Base-by-base conservation (phyloP, 2,888 invertebrate genomes). In the Ormyrus pomaceus region DNA sequence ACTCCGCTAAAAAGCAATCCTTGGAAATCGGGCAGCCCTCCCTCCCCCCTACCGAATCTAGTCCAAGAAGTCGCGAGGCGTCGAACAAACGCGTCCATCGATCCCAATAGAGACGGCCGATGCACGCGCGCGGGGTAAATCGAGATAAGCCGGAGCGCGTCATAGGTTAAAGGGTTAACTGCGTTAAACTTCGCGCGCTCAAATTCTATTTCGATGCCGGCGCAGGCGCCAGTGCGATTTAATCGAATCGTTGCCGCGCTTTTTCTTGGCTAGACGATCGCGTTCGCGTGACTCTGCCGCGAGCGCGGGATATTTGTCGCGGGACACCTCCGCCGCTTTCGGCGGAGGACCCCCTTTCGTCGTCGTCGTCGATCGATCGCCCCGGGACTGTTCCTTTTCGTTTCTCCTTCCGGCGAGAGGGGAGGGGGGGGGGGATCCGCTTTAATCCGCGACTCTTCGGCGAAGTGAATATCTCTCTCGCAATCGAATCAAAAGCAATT, bases 141-240 rank as follows among this genome's bases (percentile, higher is more conserved):
- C 64, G 74, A 74, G 74, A 75, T 79, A 79, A 79, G 73, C 50
- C 11, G 45, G 34, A 8, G 69, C 64, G 62, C 79, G 79, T 79
- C 79, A 79, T 75, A 79, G 79, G 79, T 79, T 79, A 79, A 74
- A 70, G 79, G 75, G 74, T 79, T 79, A 79, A 75, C 69, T 62
- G 56, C 56, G 64, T 73, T 73, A 64, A 56, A 7, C 50, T 64
- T 61, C 19, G 53, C 6, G 55, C 65, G 58, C 51, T 64, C 51
- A 56, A 58, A 77, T 65, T 77, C 70, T 77, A 77, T 71, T 75
- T 78, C 74, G 74, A 79, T 70, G 46, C 61, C 9, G 51, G 8
- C 7, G 13, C 56, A 45, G 48, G 11, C 51, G n/a, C 34, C 4
- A 34, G 34, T 34, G 34, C 58, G 51, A 73, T 19, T 58, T 51